phyloP scores from a whole-genome alignment of 1,140 invertebrate species.

The Himalopsyche phryganea region DNA sequence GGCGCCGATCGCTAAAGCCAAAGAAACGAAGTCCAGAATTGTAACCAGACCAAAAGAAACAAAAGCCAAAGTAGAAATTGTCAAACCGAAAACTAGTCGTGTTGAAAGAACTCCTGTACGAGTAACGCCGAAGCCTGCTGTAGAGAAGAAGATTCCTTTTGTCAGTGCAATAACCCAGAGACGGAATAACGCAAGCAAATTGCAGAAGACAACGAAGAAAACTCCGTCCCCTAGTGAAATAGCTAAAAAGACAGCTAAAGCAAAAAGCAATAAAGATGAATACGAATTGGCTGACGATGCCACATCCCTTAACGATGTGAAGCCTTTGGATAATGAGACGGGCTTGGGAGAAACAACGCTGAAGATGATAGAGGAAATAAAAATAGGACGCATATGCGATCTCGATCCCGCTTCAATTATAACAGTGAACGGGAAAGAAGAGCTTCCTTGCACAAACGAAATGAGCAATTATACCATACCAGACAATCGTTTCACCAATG shows the following conservation, averaged over 20 bases:
- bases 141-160: slow-evolving; percentile 24
- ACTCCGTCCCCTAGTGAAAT: slow-evolving; percentile 15
- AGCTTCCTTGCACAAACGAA: slow-evolving; percentile 55
- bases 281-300: slow-evolving; percentile 61
- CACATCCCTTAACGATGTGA: slow-evolving; percentile 46
- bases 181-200: slow-evolving; percentile 15
- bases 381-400: slow-evolving; percentile 44
- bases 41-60: slow-evolving; percentile 17
- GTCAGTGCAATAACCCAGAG: slow-evolving; percentile 23
- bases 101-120: slow-evolving; percentile 13
- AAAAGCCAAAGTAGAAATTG: slow-evolving; percentile 15
- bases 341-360: slow-evolving; percentile 11
- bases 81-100: slow-evolving; percentile 10
- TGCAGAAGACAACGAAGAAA: slow-evolving; percentile 16
- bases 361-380: slow-evolving; percentile 29
- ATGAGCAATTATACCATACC: slow-evolving; percentile 37
- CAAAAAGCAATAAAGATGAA: slow-evolving; percentile 41
- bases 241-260: slow-evolving; percentile 31
- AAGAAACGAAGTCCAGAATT: slow-evolving; percentile 18
- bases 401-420: slow-evolving; percentile 49
- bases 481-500: slow-evolving; percentile 26
- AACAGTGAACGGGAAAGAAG: slow-evolving; percentile 65
- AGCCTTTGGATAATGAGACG: slow-evolving; percentile 29
- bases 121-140: slow-evolving; percentile 1
- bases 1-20: slow-evolving; percentile 15